These are phyloP conservation scores for Holacanthella duospinosa DNA, from an alignment of 2,888 invertebrate genomes.

Conservation along the genomic window DNA sequence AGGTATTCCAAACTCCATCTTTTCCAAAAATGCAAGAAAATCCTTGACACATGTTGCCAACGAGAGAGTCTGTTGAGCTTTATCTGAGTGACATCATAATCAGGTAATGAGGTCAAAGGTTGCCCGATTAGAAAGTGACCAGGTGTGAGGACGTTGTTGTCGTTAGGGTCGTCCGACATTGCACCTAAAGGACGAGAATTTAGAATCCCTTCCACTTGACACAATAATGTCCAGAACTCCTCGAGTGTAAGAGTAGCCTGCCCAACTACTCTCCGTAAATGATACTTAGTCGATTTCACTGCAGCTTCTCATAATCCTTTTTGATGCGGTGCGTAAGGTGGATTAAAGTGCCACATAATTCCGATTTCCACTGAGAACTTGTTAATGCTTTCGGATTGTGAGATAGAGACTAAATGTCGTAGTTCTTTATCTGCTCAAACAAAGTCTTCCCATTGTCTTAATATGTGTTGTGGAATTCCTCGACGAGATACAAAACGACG, in stretches of 20 bases:
- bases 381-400: not conserved
- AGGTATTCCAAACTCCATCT: slow-evolving; percentile 17
- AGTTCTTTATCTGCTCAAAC: slow-evolving; percentile 14
- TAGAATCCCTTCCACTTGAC: not conserved
- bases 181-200: slow-evolving; percentile 31
- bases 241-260: not conserved
- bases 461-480: slow-evolving; percentile 13
- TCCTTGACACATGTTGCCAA: slow-evolving; percentile 14
- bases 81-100: slow-evolving; percentile 4
- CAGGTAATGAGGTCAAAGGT: slow-evolving; percentile 21
- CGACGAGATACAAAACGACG: slow-evolving; percentile 11
- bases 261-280: slow-evolving; percentile 17
- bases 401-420: not conserved
- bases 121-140: slow-evolving; percentile 39
- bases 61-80: slow-evolving; percentile 8
- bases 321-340: slow-evolving; percentile 20
- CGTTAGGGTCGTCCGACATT: slow-evolving; percentile 30
- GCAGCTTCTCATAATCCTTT: slow-evolving; percentile 21
- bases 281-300: slow-evolving; percentile 19
- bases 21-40: slow-evolving; percentile 13
- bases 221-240: not conserved
- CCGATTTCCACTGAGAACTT: slow-evolving; percentile 1
- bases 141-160: slow-evolving; percentile 35
- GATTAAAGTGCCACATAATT: slow-evolving; percentile 26
- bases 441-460: slow-evolving; percentile 24